These are phyloP conservation scores for Andrena camellia DNA, from an alignment of 2,888 invertebrate genomes.

Conservation along the genomic window DNA sequence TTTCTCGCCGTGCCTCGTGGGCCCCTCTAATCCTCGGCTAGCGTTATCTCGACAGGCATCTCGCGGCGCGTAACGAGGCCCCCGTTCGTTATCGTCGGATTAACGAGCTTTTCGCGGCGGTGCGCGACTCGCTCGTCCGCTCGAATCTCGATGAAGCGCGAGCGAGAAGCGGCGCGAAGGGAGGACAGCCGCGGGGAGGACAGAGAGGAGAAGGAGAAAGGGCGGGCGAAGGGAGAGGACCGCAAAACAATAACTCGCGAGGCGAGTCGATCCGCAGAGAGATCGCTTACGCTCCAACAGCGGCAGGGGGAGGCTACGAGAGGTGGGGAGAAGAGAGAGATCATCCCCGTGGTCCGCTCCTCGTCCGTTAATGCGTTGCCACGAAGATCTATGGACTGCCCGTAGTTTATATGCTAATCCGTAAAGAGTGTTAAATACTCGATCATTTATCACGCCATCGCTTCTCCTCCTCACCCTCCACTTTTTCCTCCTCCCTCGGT, in stretches of 20 bases:
- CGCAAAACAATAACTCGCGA: conserved; percentile 74
- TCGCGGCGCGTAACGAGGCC: conserved; percentile 32
- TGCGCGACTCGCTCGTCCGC: conserved; percentile 13
- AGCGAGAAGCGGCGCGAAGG: background rate
- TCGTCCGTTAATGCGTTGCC: conserved; percentile 84
- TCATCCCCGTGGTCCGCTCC: conserved; percentile 77
- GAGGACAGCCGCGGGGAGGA: conserved; percentile 8
- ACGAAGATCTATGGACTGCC: conserved; percentile 85
- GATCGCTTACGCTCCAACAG: conserved; percentile 52
- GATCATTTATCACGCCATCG: conserved; percentile 85
- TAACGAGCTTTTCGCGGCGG: conserved; percentile 58
- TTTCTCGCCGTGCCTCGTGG: conserved; percentile 6
- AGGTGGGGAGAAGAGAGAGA: conserved; percentile 59
- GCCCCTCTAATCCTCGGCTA: conserved; percentile 35
- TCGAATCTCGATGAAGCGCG: background rate
- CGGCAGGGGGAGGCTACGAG: conserved; percentile 10
- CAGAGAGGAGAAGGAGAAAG: background rate
- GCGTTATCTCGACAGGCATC: conserved; percentile 50
- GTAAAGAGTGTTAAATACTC: conserved; percentile 85
- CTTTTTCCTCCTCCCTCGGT: conserved; percentile 32
- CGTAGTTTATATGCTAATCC: conserved; percentile 85
- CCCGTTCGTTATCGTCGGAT: conserved; percentile 68
- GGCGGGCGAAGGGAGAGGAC: conserved; percentile 44
- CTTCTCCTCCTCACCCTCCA: conserved; percentile 73
- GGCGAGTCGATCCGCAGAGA: conserved; percentile 58